Base-by-base conservation (phyloP, 2,888 invertebrate genomes). In the Bombylius major region DNA sequence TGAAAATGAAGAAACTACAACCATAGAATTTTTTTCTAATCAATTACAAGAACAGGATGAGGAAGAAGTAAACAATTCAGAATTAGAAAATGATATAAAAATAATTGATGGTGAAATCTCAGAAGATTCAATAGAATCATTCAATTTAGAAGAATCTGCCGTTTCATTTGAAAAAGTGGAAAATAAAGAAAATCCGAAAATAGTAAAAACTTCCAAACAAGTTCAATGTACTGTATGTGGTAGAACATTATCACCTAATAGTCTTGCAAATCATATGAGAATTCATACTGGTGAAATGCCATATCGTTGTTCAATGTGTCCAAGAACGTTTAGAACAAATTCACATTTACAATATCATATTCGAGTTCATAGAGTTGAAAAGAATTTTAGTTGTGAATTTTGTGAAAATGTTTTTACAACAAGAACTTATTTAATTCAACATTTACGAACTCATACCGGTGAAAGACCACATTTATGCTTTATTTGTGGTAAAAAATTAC, bases 291-390 rank as follows among this genome's bases (percentile, higher is more conserved):
- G 64, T 14, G 59, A 63, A 42, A 56, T 62, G 12, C 66, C 66
- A 12, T 66, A 65, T 50, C 52, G 58, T 12, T 67, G 67, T 34
- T 45, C 58, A 23, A 14, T 62, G 5, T 66, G 66, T 51, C 56
- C 62, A 3, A 60, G 58, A 31, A 57, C 60, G 9, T 65, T 65
- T 56, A 63, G 61, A 51, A 64, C 64, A 50, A 63, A 63, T 52
- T 64, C 63, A 4, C 65, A 65, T 39, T 58, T 66, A 50, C 64
- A 65, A 59, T 64, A 63, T 5, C 65, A 66, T 54, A 49, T 64
- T 42, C 59, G 62, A 45, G 57, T 60, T 0, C 64, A 66, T 59
- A 58, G 61, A 32, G 65, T 63, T 31, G 59, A 64, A 11, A 64
- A 62, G 32, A 48, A 50, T 33, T 63, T 60, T n/a, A 60, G 60